Conservation (phyloP, 1,140 invertebrate species). For the Antheraea mylitta region DNA sequence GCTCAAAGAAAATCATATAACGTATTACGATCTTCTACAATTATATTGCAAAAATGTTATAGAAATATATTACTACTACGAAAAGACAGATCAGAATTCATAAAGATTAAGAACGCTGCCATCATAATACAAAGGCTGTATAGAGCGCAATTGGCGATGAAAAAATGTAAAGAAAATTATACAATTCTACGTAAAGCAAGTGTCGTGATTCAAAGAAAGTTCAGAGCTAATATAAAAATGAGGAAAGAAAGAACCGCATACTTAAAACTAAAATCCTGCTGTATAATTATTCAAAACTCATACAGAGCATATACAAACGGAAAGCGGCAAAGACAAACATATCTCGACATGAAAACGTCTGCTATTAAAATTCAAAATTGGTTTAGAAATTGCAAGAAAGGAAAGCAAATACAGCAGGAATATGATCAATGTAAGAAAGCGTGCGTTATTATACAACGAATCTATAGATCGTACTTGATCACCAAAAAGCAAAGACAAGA, state of each 20-base stretch:
- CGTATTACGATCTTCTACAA: slow-evolving; percentile 31
- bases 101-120: slow-evolving; percentile 39
- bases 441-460: slow-evolving; percentile 54
- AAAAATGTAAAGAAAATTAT: slow-evolving; percentile 39
- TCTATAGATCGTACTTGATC: slow-evolving; percentile 50
- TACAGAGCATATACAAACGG: slow-evolving; percentile 52
- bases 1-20: slow-evolving; percentile 37
- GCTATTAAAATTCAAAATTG: slow-evolving; percentile 65
- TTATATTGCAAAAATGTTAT: slow-evolving; percentile 47
- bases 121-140: slow-evolving; percentile 52
- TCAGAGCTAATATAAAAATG: slow-evolving; percentile 54
- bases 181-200: slow-evolving; percentile 36
- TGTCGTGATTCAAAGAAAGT: slow-evolving; percentile 56
- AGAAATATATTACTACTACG: slow-evolving; percentile 42
- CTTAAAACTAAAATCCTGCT: slow-evolving; percentile 39
- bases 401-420: slow-evolving; percentile 37
- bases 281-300: slow-evolving; percentile 47
- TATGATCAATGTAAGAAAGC: slow-evolving; percentile 45
- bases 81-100: slow-evolving; percentile 34
- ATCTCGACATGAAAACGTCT: slow-evolving; percentile 46
- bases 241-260: slow-evolving; percentile 52
- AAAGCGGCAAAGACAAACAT: slow-evolving; percentile 43
- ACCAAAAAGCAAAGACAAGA: slow-evolving; percentile 40
- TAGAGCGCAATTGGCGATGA: slow-evolving; percentile 50
- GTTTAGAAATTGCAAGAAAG: slow-evolving; percentile 55